Conservation (phyloP, 2,888 invertebrate species). For the Chloromyia formosa region DNA sequence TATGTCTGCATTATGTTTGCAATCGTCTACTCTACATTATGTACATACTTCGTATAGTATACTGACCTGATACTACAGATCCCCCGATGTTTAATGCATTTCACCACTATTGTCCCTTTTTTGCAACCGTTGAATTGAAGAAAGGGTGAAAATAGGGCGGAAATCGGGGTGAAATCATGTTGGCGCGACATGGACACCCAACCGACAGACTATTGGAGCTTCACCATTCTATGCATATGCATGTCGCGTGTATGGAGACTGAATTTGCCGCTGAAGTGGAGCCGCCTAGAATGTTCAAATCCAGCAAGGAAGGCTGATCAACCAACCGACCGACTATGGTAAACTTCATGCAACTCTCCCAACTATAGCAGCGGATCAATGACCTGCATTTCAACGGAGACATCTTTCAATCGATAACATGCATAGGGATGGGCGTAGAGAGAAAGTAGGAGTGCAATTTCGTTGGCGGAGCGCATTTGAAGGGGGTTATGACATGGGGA, state of each 20-base stretch:
- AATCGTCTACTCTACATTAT: conserved; percentile 18
- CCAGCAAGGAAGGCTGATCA: conserved; percentile 13
- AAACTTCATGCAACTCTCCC: conserved; percentile 45
- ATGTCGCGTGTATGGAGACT: background rate
- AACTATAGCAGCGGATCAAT: conserved; percentile 57
- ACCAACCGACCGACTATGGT: conserved; percentile 29
- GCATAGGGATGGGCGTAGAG: conserved; percentile 8
- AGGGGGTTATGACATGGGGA: background rate
- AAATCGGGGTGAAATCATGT: conserved; percentile 12
- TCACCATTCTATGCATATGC: background rate
- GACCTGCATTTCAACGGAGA: conserved; percentile 64
- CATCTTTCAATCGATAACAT: conserved; percentile 63
- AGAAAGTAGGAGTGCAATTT: conserved; percentile 19
- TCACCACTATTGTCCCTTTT: conserved; percentile 8
- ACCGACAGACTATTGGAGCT: background rate
- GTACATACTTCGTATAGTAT: conserved; percentile 31
- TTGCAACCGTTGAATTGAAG: background rate
- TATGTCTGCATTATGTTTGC: background rate
- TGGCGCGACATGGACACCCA: background rate
- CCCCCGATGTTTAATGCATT: conserved; percentile 25
- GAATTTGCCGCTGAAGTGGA: background rate
- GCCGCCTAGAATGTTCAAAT: background rate
- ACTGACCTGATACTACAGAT: conserved; percentile 31
- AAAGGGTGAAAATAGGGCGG: background rate
- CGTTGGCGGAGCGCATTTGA: background rate